Evolutionary conservation across 2,113 vertebrate species (phyloP), one percentile per base, ranked within the genome.

Genomic region (Budorcas taxicolor): DNA sequence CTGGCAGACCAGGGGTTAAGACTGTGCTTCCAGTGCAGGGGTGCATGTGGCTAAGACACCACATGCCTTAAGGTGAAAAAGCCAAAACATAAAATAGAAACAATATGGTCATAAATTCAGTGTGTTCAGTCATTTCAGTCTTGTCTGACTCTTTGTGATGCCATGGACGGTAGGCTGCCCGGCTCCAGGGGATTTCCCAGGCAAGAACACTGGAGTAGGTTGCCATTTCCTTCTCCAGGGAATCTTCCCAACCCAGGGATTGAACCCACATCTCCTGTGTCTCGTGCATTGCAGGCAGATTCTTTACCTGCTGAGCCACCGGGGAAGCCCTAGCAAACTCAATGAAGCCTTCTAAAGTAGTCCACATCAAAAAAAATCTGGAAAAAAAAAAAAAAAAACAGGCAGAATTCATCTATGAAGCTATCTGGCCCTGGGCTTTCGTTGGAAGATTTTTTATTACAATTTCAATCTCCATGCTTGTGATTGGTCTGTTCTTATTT

Each of bases 111-210:
- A 76, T 76, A 76, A 76, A 76, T 76, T 76, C 71, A 76, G 1
- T 76, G 23, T 76, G 40, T 43, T 43, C 71, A 43, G 71, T 76
- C 40, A 71, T 40, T 71, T 71, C n/a, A 71, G 36, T 76, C 40
- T 14, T 43, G 12, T 43, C 23, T 0, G 0, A 76, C 71, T 43
- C 23, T 71, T 40, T 76, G 23, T 43, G 23, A 76, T 0, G 7
- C 36, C 36, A 76, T 76, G 23, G 36, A 76, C 36, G 43, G 23
- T 76, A 76, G 40, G 36, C 71, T 76, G 40, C 71, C 71, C 7
- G 40, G 36, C 71, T 76, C 23, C 40, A 43, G 27, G 36, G 40
- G 11, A 43, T 43, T 76, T 76, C 71, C 23, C 40, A 76, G 71
- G 71, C 36, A 43, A 40, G 23, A 76, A 76, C 23, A 76, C 71